Base-by-base conservation (phyloP, 1,140 invertebrate species). In the Drosophila kikkawai region DNA sequence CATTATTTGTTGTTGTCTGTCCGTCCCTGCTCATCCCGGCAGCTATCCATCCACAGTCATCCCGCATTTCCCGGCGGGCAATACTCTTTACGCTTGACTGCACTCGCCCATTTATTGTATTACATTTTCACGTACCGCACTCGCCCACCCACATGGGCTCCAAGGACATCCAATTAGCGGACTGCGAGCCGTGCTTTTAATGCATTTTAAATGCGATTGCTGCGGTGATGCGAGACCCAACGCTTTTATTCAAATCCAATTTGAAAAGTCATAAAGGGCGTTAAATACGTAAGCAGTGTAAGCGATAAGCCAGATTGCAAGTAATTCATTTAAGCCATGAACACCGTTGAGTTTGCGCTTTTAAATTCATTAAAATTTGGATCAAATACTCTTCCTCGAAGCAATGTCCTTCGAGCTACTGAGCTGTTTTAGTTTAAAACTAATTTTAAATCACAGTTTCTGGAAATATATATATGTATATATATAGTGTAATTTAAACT, bases 11-110 rank as follows among this genome's bases (percentile, higher is more conserved):
- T 48, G 47, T 48, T 64, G 64, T 66, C 64, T 53, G 47, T 22
- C 37, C 73, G 47, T 56, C 32, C 15, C 45, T 68, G 29, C 66
- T 15, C 36, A 47, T n/a, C 45, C n/a, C 34, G 3, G n/a, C 68
- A 57, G 7, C 41, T 48, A 56, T 53, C 57, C 42, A 17, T 29
- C 41, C 63, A 36, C 47, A 44, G 39, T 22, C 47, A 42, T 51
- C 67, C 64, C 45, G 61, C 79, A 78, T 47, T 66, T 65, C 64
- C 80, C 80, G 58, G 41, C 48, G 80, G 80, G 76, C 85, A 80
- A 79, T 75, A 80, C 69, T 84, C 68, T 77, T 75, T 68, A 61
- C 71, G 80, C 71, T 70, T 80, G 53, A 65, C 47, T 88, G 77
- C 80, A 87, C 63, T 68, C 79, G 74, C 22, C 58, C 64, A 57